These are phyloP conservation scores for Eubasilissa splendida DNA, from an alignment of 2,888 invertebrate species.

Conservation along the genomic window DNA sequence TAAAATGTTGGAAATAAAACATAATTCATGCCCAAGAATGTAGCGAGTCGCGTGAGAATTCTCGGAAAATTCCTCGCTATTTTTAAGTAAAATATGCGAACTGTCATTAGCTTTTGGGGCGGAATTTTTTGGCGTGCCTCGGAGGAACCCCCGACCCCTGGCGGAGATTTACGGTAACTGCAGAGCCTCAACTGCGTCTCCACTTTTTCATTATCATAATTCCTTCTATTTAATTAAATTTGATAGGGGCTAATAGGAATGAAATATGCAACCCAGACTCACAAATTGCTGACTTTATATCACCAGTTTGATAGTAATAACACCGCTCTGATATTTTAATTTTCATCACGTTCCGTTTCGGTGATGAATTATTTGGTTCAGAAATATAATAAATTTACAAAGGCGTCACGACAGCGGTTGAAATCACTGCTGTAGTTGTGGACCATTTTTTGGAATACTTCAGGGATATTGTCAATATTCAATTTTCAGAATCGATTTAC, in stretches of 20 bases:
- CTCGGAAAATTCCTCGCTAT: conserved; percentile 40
- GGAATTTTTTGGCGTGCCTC: conserved; percentile 42
- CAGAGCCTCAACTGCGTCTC: conserved; percentile 28
- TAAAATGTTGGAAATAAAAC: conserved; percentile 12
- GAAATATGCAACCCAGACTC: conserved; percentile 21
- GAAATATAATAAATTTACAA: too few species aligned
- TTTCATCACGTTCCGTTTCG: too few species aligned
- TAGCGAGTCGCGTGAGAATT: conserved; percentile 45
- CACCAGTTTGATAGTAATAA: neutral
- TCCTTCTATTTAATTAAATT: conserved; percentile 36
- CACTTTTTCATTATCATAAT: conserved; percentile 35
- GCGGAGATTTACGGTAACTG: conserved; percentile 43
- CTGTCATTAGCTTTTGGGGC: conserved; percentile 44
- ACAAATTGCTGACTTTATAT: conserved; percentile 17
- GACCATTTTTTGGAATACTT: too few species aligned
- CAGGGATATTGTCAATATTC: too few species aligned
- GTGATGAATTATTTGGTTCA: too few species aligned
- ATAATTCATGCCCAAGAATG: conserved; percentile 38
- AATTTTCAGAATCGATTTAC: too few species aligned
- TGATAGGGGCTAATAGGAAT: conserved; percentile 27
- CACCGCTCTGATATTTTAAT: neutral
- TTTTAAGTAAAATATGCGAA: conserved; percentile 46
- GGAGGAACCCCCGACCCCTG: conserved; percentile 24
- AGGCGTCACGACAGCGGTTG: too few species aligned
- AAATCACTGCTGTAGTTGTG: too few species aligned